Evolutionary conservation across 1,140 invertebrate genomes (phyloP).

Genomic region (Saccostrea echinata): DNA sequence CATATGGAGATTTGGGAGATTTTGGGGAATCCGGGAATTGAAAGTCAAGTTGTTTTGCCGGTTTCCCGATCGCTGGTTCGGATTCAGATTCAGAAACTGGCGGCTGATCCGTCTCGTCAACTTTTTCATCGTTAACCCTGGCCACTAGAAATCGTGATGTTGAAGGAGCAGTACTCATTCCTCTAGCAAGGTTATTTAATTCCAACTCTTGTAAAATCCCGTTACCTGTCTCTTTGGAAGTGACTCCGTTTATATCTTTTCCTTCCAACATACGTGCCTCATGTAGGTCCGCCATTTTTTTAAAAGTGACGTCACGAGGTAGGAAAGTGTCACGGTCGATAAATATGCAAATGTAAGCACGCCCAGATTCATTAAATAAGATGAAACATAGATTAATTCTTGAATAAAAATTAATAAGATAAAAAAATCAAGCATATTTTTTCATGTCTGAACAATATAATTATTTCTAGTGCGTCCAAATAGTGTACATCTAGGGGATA

Average conservation of each 20-base stretch:
- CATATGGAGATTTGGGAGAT: constrained; percentile 51
- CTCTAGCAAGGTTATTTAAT: background rate
- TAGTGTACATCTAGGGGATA: too few species aligned
- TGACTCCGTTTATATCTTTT: background rate
- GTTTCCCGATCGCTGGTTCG: constrained; percentile 37
- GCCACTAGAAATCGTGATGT: constrained; percentile 69
- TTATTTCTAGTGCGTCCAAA: too few species aligned
- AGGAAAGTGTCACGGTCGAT: background rate
- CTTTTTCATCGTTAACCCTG: constrained; percentile 61
- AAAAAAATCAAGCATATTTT: too few species aligned
- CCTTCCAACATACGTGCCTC: background rate
- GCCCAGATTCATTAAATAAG: background rate
- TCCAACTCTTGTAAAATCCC: background rate
- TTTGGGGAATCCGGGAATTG: constrained; percentile 19
- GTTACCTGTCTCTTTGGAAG: background rate
- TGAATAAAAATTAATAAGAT: too few species aligned
- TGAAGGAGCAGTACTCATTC: constrained; percentile 62
- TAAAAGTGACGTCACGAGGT: background rate
- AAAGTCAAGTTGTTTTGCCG: constrained; percentile 27
- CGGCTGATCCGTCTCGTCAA: constrained; percentile 42
- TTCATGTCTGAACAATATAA: too few species aligned
- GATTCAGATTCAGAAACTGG: constrained; percentile 41
- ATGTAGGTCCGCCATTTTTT: constrained; percentile 38
- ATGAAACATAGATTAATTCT: too few species aligned
- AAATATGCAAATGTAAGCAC: background rate